Conservation (phyloP, 2,797 vertebrate genomes). For the Alcedo quadribrachys region DNA sequence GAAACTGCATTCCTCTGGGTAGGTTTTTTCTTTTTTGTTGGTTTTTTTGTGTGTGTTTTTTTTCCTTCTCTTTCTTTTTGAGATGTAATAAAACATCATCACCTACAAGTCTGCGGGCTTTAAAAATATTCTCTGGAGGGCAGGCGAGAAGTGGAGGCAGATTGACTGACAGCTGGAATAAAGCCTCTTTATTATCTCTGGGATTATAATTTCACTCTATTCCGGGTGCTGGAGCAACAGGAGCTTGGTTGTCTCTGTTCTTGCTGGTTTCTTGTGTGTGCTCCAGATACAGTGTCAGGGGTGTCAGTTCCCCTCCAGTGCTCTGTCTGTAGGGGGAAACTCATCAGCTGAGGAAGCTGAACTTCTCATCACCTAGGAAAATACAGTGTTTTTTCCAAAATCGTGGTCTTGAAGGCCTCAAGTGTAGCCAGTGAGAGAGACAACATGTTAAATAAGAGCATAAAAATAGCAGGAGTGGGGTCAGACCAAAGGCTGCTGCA, state of each 20-base stretch:
- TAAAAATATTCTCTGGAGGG: conserved; percentile 15
- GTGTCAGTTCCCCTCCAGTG: rapidly evolving
- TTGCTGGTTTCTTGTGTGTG: rapidly evolving
- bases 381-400: background rate
- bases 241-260: background rate
- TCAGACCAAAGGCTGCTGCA: background rate
- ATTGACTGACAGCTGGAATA: conserved; percentile 45
- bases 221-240: background rate
- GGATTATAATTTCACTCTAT: conserved; percentile 2
- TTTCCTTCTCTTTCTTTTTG: background rate
- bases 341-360: background rate
- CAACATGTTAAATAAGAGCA: background rate
- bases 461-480: background rate
- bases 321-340: background rate
- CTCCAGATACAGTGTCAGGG: rapidly evolving
- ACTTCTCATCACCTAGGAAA: background rate
- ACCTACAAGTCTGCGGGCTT: conserved; percentile 43
- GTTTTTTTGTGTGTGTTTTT: background rate
- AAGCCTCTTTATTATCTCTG: conserved; percentile 43
- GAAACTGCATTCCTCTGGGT: conserved; percentile 61
- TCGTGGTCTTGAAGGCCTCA: background rate
- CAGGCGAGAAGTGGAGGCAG: conserved; percentile 35
- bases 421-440: background rate
- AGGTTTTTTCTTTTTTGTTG: background rate
- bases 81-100: conserved; percentile 63